Base-by-base conservation (phyloP, 2,113 vertebrate species). In the Sinosuthora webbiana region DNA sequence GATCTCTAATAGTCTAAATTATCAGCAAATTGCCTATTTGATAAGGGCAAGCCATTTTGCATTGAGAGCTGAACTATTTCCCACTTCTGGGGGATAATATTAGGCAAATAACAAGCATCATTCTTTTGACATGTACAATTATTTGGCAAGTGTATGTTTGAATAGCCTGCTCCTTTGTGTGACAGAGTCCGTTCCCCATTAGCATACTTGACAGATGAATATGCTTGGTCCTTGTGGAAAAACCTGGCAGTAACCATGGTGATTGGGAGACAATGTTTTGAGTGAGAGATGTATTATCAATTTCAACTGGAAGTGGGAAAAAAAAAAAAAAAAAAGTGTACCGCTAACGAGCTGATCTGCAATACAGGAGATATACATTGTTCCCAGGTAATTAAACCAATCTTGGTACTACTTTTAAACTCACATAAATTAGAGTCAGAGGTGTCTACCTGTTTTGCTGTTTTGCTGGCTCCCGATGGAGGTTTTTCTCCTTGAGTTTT, bases 91-190 rank as follows among this genome's bases (percentile, higher is more conserved):
- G 97, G 97, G 97, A 98, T 97, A 96, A 97, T 96, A 98, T 97
- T 97, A 97, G 93, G 97, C 97, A 98, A 98, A 98, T 98, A 98
- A 97, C 97, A 97, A 97, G 96, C 97, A 97, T 97, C 95, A 95
- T 96, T 97, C 96, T 96, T 97, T 96, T 98, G 97, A 98, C 97
- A 98, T 96, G 94, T 97, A 97, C 97, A 98, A 98, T 98, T 98
- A 98, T 97, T 98, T 98, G 97, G 96, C 95, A 97, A 98, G 95
- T 97, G 95, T 96, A 94, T 97, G 96, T 98, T 98, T 97, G 97
- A 97, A 97, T 96, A 97, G 97, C 95, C 94, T 97, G 95, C 95
- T 97, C 96, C 97, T 96, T 96, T 96, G 88, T 97, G 97, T 95
- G 97, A 96, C 97, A 96, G 95, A 96, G 96, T 97, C 97, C 93